A percentile compares a stretch with the other conserved stretches of the same genome.
These are phyloP conservation scores for Hipposideros armiger DNA, from an alignment of 2,113 vertebrate species.

Conservation along the genomic window DNA sequence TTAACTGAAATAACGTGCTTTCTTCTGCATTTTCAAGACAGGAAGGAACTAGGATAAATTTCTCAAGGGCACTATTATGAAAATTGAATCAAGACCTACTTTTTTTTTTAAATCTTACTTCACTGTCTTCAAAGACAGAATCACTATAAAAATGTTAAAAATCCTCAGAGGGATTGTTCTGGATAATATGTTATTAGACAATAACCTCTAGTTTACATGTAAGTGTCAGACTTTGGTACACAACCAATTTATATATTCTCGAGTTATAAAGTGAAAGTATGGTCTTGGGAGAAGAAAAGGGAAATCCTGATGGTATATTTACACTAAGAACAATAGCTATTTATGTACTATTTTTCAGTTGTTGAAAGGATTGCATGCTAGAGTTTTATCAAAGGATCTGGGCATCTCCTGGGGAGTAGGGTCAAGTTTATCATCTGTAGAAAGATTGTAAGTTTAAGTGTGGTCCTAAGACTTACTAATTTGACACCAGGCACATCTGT, in stretches of 20 bases:
- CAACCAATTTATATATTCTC: not conserved
- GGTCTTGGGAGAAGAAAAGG: not conserved
- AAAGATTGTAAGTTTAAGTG: not conserved
- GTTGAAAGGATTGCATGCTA: not conserved
- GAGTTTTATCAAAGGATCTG: too few species aligned
- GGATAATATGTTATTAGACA: not conserved
- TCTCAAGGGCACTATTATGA: slow-evolving; percentile 14
- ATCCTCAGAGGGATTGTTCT: not conserved
- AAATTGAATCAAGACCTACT: slow-evolving; percentile 20
- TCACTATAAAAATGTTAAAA: not conserved
- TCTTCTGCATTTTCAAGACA: not conserved
- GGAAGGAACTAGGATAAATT: not conserved
- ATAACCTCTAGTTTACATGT: not conserved
- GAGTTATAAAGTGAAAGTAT: not conserved
- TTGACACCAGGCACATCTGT: not conserved
- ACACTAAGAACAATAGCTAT: not conserved
- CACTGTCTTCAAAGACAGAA: not conserved
- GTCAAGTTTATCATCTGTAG: not conserved
- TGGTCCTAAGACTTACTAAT: not conserved
- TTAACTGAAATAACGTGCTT: not conserved
- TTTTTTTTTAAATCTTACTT: not conserved
- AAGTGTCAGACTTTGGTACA: not conserved
- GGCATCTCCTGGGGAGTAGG: not conserved
- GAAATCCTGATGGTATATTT: not conserved
- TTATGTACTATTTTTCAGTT: not conserved